Evolutionary conservation across 2,888 invertebrate genomes (phyloP).

Genomic region (Stratiomys singularior): DNA sequence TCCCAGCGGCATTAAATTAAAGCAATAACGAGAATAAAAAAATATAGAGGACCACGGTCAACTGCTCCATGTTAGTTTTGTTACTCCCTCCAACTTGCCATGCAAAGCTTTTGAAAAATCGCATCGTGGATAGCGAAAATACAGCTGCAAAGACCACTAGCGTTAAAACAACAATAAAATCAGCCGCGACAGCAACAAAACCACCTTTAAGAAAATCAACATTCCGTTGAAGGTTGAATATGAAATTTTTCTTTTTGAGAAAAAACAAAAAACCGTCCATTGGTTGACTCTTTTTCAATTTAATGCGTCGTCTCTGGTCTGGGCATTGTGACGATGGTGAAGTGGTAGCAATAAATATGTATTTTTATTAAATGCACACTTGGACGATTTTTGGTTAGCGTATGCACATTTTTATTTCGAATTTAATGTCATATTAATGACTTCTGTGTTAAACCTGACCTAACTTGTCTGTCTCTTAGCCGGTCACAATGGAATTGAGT

Average conservation of each 20-base stretch:
- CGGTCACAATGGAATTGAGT: too few species aligned
- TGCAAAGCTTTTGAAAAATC: not conserved
- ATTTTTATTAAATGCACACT: not conserved
- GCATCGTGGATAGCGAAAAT: not conserved
- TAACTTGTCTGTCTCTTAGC: too few species aligned
- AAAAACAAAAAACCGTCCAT: constrained; percentile 11
- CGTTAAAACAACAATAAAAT: not conserved
- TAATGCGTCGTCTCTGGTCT: too few species aligned
- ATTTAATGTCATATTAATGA: not conserved
- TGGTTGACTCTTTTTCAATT: constrained; percentile 14
- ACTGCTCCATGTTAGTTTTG: not conserved
- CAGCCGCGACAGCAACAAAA: not conserved
- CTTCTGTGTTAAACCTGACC: not conserved
- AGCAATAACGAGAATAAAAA: not conserved
- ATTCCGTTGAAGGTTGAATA: constrained; percentile 40
- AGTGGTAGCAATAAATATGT: not conserved
- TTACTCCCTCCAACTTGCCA: not conserved
- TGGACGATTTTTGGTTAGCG: not conserved
- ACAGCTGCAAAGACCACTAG: not conserved
- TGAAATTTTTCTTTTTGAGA: constrained; percentile 8
- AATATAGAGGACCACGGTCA: not conserved
- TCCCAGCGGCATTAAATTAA: too few species aligned
- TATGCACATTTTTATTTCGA: constrained; percentile 22
- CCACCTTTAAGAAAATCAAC: constrained; percentile 16
- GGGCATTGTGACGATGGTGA: too few species aligned